Percentiles rank a stretch among this genome's conserved stretches.
phyloP scores from a whole-genome alignment of 2,797 vertebrate species.

The Salarias fasciatus region DNA sequence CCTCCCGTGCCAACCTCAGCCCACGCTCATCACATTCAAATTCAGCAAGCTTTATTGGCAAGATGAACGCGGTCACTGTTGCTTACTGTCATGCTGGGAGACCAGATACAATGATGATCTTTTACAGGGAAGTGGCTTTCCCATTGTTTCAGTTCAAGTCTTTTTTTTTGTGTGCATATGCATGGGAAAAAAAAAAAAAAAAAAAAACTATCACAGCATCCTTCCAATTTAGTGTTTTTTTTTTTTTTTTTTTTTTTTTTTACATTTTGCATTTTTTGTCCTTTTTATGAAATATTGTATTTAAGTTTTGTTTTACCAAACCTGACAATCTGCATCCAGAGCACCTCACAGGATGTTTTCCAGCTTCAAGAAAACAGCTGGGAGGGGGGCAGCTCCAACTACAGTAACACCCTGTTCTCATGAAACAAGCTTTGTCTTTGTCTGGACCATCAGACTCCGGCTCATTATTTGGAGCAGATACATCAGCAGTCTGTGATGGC shows the following conservation, averaged over 20 bases:
- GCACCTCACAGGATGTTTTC: not conserved
- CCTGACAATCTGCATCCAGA: not conserved
- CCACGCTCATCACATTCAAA: constrained; percentile 74
- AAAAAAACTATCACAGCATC: constrained; percentile 10
- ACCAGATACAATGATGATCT: constrained; percentile 67
- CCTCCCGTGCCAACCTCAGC: constrained; percentile 63
- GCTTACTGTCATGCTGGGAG: constrained; percentile 47
- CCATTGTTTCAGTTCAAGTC: constrained; percentile 31
- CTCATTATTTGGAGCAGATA: constrained; percentile 18
- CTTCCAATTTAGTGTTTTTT: not conserved
- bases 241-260: not conserved
- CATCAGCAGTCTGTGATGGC: constrained; percentile 14
- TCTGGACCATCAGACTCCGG: constrained; percentile 12
- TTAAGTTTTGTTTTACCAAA: constrained; percentile 9
- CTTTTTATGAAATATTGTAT: constrained; percentile 6
- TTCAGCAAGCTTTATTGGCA: constrained; percentile 73
- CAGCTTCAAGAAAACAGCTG: constrained; percentile 27
- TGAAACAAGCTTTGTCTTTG: constrained; percentile 12
- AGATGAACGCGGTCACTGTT: constrained; percentile 51
- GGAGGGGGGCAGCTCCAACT: constrained; percentile 10
- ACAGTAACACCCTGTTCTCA: not conserved
- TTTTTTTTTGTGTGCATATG: constrained; percentile 24
- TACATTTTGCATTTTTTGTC: constrained; percentile 1
- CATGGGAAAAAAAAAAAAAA: not conserved
- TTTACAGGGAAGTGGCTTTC: constrained; percentile 44